These are phyloP conservation scores for Eretmocerus hayati DNA, from an alignment of 2,888 invertebrate genomes.

Conservation along the genomic window DNA sequence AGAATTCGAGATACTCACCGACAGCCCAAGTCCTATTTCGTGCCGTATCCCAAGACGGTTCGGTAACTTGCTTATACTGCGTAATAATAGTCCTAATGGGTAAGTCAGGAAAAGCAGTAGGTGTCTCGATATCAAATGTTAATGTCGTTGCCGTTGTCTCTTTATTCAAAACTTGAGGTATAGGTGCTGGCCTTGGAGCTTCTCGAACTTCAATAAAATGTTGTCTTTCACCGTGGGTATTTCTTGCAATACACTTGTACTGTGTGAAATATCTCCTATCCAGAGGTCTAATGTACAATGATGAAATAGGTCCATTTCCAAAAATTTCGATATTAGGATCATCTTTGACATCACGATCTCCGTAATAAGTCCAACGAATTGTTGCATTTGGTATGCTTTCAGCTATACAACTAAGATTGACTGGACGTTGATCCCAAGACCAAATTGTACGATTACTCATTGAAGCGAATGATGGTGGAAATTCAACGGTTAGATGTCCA, in stretches of 20 bases:
- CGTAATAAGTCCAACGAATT: slow-evolving; percentile 67
- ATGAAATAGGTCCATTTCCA: slow-evolving; percentile 66
- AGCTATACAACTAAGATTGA: slow-evolving; percentile 82
- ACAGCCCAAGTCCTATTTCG: slow-evolving; percentile 71
- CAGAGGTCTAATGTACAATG: slow-evolving; percentile 62
- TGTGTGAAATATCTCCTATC: slow-evolving; percentile 62
- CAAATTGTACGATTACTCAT: slow-evolving; percentile 66
- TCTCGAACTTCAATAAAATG: slow-evolving; percentile 66
- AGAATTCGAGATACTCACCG: slow-evolving; percentile 50
- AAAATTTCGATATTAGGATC: slow-evolving; percentile 52
- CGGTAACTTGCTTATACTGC: slow-evolving; percentile 66
- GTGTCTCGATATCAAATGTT: slow-evolving; percentile 70
- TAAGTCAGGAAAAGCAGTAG: slow-evolving; percentile 66
- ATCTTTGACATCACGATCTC: slow-evolving; percentile 32
- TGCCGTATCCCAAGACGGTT: slow-evolving; percentile 64
- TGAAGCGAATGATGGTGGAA: slow-evolving; percentile 70
- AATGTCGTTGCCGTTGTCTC: slow-evolving; percentile 78
- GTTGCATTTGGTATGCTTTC: slow-evolving; percentile 87
- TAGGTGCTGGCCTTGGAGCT: slow-evolving; percentile 62
- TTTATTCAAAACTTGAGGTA: slow-evolving; percentile 61
- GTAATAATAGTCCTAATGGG: slow-evolving; percentile 67
- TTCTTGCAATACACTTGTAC: slow-evolving; percentile 78
- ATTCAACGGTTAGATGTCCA: slow-evolving; percentile 78
- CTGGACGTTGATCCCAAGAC: slow-evolving; percentile 75
- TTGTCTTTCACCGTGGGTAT: slow-evolving; percentile 63